Conservation (phyloP, 2,888 invertebrate genomes). For the Schizaphis graminum region DNA sequence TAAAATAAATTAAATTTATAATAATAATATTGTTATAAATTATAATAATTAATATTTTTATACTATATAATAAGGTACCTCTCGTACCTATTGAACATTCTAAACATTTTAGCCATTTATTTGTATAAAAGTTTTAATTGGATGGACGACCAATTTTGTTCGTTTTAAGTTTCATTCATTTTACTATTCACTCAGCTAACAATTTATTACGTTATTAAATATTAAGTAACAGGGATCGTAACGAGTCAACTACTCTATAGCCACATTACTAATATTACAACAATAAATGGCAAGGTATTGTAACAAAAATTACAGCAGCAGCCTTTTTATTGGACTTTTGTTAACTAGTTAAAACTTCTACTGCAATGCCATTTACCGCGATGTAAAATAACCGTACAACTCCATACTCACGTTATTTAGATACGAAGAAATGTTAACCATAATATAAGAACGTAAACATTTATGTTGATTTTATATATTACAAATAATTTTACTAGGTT, state of each 20-base stretch:
- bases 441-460: not conserved
- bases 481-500: not conserved
- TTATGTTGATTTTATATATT: not conserved
- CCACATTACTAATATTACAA: constrained; percentile 24
- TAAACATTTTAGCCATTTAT: constrained; percentile 4
- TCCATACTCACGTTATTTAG: not conserved
- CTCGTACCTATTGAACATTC: not conserved
- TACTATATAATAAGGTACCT: not conserved
- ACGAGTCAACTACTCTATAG: constrained; percentile 27
- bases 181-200: constrained; percentile 49
- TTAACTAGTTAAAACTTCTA: constrained; percentile 53
- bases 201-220: constrained; percentile 59
- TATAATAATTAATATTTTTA: not conserved
- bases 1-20: not conserved
- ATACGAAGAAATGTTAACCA: constrained; percentile 15
- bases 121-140: constrained; percentile 45
- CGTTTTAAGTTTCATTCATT: constrained; percentile 41
- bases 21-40: not conserved
- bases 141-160: constrained; percentile 42
- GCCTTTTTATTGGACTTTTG: constrained; percentile 59
- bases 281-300: constrained; percentile 56
- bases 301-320: constrained; percentile 45
- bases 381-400: constrained; percentile 21
- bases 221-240: constrained; percentile 39
- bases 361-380: constrained; percentile 18